Conservation (phyloP, 2,888 invertebrate genomes). For the Digitonthophagus gazella region DNA sequence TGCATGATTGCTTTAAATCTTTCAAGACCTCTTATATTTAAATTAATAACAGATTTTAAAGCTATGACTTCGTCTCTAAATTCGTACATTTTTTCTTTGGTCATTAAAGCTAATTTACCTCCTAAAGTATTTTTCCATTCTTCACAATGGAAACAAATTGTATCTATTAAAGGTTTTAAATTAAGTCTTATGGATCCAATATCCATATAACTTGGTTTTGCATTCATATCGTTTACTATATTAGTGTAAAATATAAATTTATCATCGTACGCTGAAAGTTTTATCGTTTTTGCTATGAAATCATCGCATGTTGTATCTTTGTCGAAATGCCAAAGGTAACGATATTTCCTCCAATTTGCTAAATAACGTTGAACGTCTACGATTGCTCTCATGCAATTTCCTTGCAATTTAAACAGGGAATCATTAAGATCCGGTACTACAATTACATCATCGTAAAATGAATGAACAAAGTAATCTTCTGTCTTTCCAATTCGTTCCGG, state of each 20-base stretch:
- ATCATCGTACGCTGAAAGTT: conserved; percentile 72
- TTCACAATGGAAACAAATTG: conserved; percentile 69
- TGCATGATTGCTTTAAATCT: conserved; percentile 84
- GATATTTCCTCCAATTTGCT: conserved; percentile 70
- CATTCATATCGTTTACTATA: conserved; percentile 57
- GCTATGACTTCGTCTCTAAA: conserved; percentile 67
- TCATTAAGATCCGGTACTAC: conserved; percentile 70
- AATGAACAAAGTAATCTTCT: conserved; percentile 63
- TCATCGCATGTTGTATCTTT: conserved; percentile 73
- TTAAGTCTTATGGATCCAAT: conserved; percentile 73
- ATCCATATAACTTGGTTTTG: conserved; percentile 61
- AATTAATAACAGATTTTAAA: conserved; percentile 64
- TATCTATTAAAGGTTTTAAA: conserved; percentile 66
- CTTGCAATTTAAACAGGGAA: conserved; percentile 64
- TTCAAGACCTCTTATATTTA: conserved; percentile 74
- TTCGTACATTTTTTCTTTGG: conserved; percentile 65
- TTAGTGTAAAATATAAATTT: conserved; percentile 81
- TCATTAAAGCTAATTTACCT: conserved; percentile 63
- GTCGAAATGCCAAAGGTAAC: conserved; percentile 74
- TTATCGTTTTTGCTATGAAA: conserved; percentile 66
- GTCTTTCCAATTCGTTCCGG: conserved; percentile 60
- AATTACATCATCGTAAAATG: conserved; percentile 78
- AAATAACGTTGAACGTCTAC: conserved; percentile 63
- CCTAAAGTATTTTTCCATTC: conserved; percentile 81
- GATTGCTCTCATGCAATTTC: conserved; percentile 64